Base-by-base conservation (phyloP, 2,888 invertebrate genomes). In the Mythimna loreyi region DNA sequence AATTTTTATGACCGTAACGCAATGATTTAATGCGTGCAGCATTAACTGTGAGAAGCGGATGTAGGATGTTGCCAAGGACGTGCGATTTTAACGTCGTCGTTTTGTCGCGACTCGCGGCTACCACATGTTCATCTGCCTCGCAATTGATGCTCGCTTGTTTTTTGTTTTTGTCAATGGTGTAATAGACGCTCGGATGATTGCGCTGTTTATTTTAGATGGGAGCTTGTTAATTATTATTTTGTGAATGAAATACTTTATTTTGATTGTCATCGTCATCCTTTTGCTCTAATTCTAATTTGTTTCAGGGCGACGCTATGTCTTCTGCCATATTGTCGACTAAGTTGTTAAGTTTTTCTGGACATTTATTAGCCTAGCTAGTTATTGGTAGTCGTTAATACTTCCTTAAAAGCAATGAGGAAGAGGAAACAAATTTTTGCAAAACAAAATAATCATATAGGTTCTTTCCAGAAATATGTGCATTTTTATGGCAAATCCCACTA, bases 31-130 rank as follows among this genome's bases (percentile, higher is more conserved):
- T 83, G 76, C 67, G 75, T 75, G 73, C 65, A 81, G 70, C 66
- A 71, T 67, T 81, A 85, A 87, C 88, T 94, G 95, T 95, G 95
- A 91, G 95, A 95, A 95, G 89, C 94, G 94, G 93, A 94, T 92
- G 92, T 92, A 86, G 94, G 94, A 94, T 93, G 93, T 89, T 80
- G 84, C 86, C 94, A 95, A 95, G 95, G 95, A 86, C 94, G 87
- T 85, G 91, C 90, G 91, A 92, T 91, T 90, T 89, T 87, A 82
- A 80, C 87, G 88, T 92, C 88, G 89, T 90, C 83, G 86, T 92
- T 92, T 93, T 94, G 93, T 92, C 90, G 87, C 90, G 82, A 82
- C 61, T 62, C 28, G 62, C 62, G 74, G 9, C 83, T 77, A 75
- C 80, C 84, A 85, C 80, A 74, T 84, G 84, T 75, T 77, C 53